A percentile compares a stretch with the other conserved stretches of the same genome.
These are phyloP conservation scores for Batillaria attramentaria DNA, from an alignment of 1,140 invertebrate species.

Conservation along the genomic window DNA sequence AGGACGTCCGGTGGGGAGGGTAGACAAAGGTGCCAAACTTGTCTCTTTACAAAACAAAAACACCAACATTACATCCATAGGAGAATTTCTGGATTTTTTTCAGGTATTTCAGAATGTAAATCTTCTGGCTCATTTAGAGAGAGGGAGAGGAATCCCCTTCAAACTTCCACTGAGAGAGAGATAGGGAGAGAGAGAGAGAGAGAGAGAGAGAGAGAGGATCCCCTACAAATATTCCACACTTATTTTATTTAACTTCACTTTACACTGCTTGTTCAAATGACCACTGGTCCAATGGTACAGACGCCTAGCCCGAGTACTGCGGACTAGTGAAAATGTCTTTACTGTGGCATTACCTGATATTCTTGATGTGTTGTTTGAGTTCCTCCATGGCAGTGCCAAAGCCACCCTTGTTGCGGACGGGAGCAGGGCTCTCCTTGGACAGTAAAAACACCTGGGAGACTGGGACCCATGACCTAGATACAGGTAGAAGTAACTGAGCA, in stretches of 20 bases:
- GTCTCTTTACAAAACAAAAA: background rate
- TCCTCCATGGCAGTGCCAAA: conserved; percentile 81
- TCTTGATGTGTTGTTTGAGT: conserved; percentile 82
- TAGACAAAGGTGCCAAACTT: background rate
- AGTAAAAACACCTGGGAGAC: conserved; percentile 85
- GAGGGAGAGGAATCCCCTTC: background rate
- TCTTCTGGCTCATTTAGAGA: background rate
- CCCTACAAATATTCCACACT: too few relatives aligned
- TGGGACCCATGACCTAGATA: conserved; percentile 86
- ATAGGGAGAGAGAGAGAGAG: too few relatives aligned
- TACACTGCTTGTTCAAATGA: background rate
- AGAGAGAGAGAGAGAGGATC: too few relatives aligned
- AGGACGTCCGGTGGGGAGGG: background rate
- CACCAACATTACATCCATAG: background rate
- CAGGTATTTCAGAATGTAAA: background rate
- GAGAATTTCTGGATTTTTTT: background rate
- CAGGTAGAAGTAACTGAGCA: too few relatives aligned
- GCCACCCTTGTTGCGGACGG: conserved; percentile 77
- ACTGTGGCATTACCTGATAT: conserved; percentile 79
- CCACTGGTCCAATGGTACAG: background rate
- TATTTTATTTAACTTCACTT: background rate
- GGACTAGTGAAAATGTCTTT: too few relatives aligned
- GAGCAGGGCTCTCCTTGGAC: conserved; percentile 80
- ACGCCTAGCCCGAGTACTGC: too few relatives aligned
- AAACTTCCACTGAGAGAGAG: background rate